These are phyloP conservation scores for Malurus alboscapulatus DNA, from an alignment of 2,113 vertebrate genomes.

Conservation along the genomic window DNA sequence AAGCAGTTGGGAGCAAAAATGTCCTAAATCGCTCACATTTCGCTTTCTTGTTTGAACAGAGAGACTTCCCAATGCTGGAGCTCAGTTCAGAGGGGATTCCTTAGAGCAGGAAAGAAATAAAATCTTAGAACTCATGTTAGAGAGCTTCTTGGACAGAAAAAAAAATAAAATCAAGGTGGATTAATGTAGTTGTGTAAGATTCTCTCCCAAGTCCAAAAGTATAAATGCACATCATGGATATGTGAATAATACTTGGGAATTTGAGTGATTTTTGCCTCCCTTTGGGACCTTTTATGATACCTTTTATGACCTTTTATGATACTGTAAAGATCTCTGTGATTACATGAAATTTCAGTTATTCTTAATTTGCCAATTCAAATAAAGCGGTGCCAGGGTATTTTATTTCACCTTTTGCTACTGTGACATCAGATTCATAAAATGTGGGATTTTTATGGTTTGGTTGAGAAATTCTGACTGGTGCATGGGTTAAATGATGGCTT, in stretches of 20 bases:
- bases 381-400: background rate
- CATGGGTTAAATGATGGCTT: background rate
- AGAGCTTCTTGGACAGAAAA: background rate
- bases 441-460: background rate
- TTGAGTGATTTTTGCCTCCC: background rate
- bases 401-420: background rate
- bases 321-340: background rate
- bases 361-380: background rate
- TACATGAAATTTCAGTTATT: background rate
- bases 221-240: background rate
- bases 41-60: background rate
- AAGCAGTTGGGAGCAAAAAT: background rate
- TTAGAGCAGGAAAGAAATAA: background rate
- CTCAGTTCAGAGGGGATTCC: background rate
- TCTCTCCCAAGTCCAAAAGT: background rate
- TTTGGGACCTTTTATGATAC: background rate
- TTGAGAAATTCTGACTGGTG: background rate
- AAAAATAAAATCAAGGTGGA: background rate
- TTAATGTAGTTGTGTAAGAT: background rate
- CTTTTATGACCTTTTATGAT: background rate
- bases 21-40: background rate
- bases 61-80: background rate
- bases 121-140: background rate
- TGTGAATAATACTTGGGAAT: background rate
- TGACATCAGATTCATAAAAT: background rate